A percentile compares a stretch with the other conserved stretches of the same genome.
Conservation (phyloP, 2,888 invertebrate species). For the Acronicta psi region DNA sequence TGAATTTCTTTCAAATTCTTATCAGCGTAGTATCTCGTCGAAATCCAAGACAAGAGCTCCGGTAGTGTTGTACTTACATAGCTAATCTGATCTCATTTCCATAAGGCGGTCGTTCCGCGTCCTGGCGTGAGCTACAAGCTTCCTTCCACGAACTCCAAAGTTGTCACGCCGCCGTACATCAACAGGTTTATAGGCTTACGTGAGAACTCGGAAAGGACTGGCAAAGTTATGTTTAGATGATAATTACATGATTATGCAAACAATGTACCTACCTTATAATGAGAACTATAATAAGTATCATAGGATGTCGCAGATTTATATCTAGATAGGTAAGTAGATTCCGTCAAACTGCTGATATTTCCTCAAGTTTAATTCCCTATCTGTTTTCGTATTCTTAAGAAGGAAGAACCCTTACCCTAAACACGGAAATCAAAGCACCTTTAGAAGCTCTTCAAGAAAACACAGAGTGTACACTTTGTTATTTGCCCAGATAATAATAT, state of each 20-base stretch:
- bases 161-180: constrained; percentile 50
- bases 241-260: neutral
- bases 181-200: constrained; percentile 62
- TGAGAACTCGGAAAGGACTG: constrained; percentile 50
- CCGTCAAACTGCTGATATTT: too few relatives aligned
- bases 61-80: constrained; percentile 20
- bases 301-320: too few relatives aligned
- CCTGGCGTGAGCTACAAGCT: constrained; percentile 39
- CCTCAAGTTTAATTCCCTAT: too few relatives aligned
- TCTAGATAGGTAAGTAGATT: too few relatives aligned
- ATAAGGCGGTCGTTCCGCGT: constrained; percentile 46
- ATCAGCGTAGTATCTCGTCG: constrained; percentile 41
- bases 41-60: constrained; percentile 19
- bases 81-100: constrained; percentile 62
- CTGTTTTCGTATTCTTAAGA: too few relatives aligned
- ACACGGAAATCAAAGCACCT: neutral
- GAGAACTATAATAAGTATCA: neutral
- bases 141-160: constrained; percentile 65
- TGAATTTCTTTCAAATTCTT: constrained; percentile 34
- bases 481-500: constrained; percentile 35
- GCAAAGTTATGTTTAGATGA: constrained; percentile 30
- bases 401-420: neutral
- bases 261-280: neutral
- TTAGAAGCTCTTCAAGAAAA: neutral
- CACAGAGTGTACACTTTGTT: constrained; percentile 29